Percentiles rank a stretch among this genome's conserved stretches.
phyloP scores from a whole-genome alignment of 2,113 vertebrate species.

The Cheilinus undulatus region DNA sequence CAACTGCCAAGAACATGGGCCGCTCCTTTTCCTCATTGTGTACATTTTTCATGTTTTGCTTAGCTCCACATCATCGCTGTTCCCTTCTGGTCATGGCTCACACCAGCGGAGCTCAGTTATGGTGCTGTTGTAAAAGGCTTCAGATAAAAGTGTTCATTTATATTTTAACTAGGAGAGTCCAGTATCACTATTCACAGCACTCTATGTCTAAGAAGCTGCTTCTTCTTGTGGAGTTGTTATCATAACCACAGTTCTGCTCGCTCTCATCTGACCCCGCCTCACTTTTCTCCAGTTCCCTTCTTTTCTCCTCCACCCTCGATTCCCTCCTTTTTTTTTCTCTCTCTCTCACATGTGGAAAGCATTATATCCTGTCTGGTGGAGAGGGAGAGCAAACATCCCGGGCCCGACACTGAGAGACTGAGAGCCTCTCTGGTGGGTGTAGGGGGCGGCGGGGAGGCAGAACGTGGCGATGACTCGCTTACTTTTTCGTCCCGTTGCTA shows the following conservation, averaged over 20 bases:
- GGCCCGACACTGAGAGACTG: slow-evolving; percentile 41
- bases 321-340: slow-evolving; percentile 32
- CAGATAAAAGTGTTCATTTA: too few species aligned
- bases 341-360: slow-evolving; percentile 84
- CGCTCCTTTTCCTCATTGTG: too few species aligned
- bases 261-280: slow-evolving; percentile 15
- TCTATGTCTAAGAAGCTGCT: background rate
- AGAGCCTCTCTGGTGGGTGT: slow-evolving; percentile 60
- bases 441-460: slow-evolving; percentile 38
- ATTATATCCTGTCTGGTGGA: slow-evolving; percentile 86
- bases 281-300: slow-evolving; percentile 23
- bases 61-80: too few species aligned
- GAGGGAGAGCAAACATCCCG: slow-evolving; percentile 78
- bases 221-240: background rate
- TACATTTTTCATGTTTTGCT: too few species aligned
- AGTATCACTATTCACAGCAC: too few species aligned
- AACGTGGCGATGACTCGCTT: slow-evolving; percentile 49
- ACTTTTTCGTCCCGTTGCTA: slow-evolving; percentile 25
- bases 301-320: slow-evolving; percentile 31
- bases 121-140: too few species aligned
- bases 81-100: too few species aligned
- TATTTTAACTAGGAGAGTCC: too few species aligned
- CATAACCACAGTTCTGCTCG: background rate
- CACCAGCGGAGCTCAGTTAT: too few species aligned
- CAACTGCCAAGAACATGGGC: too few species aligned